Evolutionary conservation across 2,888 invertebrate species (phyloP), one percentile per base, ranked within the genome.

Genomic region (Griposia aprilina): DNA sequence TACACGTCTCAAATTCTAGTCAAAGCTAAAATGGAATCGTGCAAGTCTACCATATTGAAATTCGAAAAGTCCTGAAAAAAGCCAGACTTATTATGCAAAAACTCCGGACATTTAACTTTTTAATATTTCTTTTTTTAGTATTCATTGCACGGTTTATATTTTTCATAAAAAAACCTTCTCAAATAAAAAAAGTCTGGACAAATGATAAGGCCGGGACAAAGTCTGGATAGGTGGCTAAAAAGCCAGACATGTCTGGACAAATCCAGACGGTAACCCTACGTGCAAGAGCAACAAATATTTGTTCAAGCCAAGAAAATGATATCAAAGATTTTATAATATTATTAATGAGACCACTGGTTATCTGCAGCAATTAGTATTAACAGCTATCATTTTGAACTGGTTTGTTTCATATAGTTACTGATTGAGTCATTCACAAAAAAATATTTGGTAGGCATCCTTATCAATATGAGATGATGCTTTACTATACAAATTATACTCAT

Each of bases 301-400:
- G 66, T 74, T 65, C 63, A 82, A 76, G 41, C 55, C 20, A 55
- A 55, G 65, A 72, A 69, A 84, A 52, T 30, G 68, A 71, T 70
- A 66, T 62, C 70, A 76, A 66, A 52, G 5, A 78, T 77, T 78
- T 82, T 65, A 70, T 74, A 80, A 81, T 82, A 41, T 50, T 70
- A 36, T 65, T 80, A 55, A 15, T 77, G 73, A 50, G 48, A 48
- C 17, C 72, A 74, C 1, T 11, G 10, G 48, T 68, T 82, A 83
- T 76, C 76, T 23, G 52, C 3, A 67, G 60, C 41, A 66, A 75
- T 66, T 67, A 62, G 8, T 62, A 70, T 48, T 36, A 60, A 65
- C n/a, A 13, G 59, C 15, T 72, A 68, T 72, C 67, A 75, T 63
- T 65, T 36, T 48, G 30, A 72, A 68, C 59, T 60, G 59, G 71